These are phyloP conservation scores for Keiferia lycopersicella DNA, from an alignment of 2,888 invertebrate species.

Conservation along the genomic window DNA sequence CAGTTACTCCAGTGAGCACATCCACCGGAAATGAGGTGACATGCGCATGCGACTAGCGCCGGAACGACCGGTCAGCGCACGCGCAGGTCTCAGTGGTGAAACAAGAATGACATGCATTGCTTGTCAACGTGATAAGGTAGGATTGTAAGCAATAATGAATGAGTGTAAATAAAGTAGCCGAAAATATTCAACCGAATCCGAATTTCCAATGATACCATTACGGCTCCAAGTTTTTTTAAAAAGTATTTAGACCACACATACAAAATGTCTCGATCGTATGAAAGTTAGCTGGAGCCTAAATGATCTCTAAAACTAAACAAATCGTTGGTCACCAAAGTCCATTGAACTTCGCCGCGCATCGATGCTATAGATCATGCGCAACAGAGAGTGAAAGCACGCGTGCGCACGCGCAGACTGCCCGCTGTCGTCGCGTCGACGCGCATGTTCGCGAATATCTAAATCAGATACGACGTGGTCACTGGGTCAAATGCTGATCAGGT, in stretches of 20 bases:
- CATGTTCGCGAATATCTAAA: slow-evolving; percentile 34
- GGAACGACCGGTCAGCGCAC: not conserved
- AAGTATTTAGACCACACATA: too few relatives aligned
- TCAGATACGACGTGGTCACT: slow-evolving; percentile 27
- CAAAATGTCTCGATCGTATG: too few relatives aligned
- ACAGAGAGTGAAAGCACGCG: slow-evolving; percentile 57
- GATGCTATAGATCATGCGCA: not conserved
- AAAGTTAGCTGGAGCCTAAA: too few relatives aligned
- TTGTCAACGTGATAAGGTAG: not conserved
- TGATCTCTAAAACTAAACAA: not conserved
- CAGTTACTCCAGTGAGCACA: not conserved
- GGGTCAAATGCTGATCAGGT: not conserved
- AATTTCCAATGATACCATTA: too few relatives aligned
- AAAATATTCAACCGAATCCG: too few relatives aligned
- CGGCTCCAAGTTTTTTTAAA: too few relatives aligned
- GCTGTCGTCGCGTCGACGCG: slow-evolving; percentile 31
- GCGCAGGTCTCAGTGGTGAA: not conserved
- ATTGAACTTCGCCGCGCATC: not conserved
- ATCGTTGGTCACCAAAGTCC: not conserved
- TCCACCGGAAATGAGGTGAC: slow-evolving; percentile 48
- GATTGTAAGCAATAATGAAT: too few relatives aligned
- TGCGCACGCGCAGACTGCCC: slow-evolving; percentile 32
- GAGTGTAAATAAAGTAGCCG: too few relatives aligned
- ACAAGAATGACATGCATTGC: not conserved
- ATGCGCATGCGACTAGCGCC: slow-evolving; percentile 32